Base-by-base conservation (phyloP, 1,140 invertebrate genomes). In the Lepidurus couesii region DNA sequence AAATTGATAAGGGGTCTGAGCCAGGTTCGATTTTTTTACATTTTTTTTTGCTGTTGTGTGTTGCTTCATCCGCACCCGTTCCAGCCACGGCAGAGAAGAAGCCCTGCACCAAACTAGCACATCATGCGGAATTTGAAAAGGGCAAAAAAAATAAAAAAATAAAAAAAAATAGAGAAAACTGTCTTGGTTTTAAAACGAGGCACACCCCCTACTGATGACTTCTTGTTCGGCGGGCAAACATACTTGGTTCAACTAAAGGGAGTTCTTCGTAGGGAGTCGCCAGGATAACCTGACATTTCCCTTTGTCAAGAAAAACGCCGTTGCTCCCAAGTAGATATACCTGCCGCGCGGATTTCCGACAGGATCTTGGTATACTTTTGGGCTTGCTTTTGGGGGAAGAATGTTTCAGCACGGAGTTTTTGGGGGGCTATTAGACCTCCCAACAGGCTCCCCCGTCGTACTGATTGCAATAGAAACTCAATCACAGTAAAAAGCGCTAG, bases 381-480 rank as follows among this genome's bases (percentile, higher is more conserved):
- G 53, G 53, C 21, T 13, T 65, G 16, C 53, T n/a, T 65, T 65
- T 65, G 4, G 53, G 21, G 21, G 53, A 65, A 65, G 34, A 34
- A 34, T 34, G 34, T 65, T 65, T 65, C n/a, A 65, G 16, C 53
- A 65, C 53, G 8, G 21, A 65, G 16, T 65, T 65, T 21, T 4
- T 13, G 53, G 53, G 53, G 21, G 13, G 8, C 21, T 65, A n/a
- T 7, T 7, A 65, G 53, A 65, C 53, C 53, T 65, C 53, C 53
- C 53, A 65, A 65, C 53, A 65, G 53, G 53, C 53, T n/a, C 53
- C 53, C 53, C 53, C 21, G 53, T 65, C 53, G 53, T 16, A 65
- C 53, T 65, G 53, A 65, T 65, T 65, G 53, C 53, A 65, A 65
- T 65, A 65, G 53, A 65, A 65, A 65, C 53, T 65, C 53, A 65